phyloP scores from a whole-genome alignment of 2,113 vertebrate species.

The Clarias macrocephalus region DNA sequence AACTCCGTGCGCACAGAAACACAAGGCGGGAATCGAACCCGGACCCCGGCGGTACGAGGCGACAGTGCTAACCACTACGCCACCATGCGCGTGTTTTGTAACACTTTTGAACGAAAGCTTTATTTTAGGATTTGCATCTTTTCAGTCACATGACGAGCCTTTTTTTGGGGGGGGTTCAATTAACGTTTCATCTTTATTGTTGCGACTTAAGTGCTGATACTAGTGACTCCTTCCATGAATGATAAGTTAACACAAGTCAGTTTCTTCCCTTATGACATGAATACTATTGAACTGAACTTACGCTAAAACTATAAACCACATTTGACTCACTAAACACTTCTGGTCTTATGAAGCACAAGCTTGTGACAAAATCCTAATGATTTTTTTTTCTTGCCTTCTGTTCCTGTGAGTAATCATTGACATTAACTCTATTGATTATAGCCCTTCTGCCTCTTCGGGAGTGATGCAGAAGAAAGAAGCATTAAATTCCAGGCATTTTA shows the following conservation, averaged over 20 bases:
- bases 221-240: too few species aligned
- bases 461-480: not conserved
- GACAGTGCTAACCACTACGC: too few species aligned
- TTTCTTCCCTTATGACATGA: not conserved
- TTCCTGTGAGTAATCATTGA: not conserved
- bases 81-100: not conserved
- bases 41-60: rapidly evolving
- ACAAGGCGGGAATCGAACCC: too few species aligned
- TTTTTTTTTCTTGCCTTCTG: not conserved
- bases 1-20: too few species aligned
- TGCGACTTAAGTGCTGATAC: not conserved
- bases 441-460: not conserved
- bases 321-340: not conserved
- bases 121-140: not conserved
- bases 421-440: conserved; percentile 8
- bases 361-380: not conserved
- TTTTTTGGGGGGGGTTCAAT: not conserved
- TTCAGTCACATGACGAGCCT: not conserved
- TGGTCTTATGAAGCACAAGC: not conserved
- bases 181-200: not conserved
- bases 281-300: not conserved
- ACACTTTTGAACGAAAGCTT: not conserved
- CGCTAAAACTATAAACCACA: not conserved
- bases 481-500: not conserved
- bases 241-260: too few species aligned